phyloP scores from a whole-genome alignment of 2,113 vertebrate species.

The Hippocampus zosterae region DNA sequence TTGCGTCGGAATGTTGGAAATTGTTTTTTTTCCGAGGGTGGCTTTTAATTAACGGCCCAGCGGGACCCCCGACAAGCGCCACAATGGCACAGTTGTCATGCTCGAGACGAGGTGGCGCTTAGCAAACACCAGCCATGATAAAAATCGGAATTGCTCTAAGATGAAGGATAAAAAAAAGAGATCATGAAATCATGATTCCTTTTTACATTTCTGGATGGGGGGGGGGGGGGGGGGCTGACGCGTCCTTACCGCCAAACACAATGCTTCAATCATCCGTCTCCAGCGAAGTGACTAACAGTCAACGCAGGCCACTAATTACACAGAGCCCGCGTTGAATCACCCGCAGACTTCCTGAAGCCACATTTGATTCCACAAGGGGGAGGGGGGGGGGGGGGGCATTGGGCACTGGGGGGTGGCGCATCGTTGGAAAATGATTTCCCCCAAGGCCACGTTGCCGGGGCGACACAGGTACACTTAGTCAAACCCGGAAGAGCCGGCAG shows the following conservation, averaged over 20 bases:
- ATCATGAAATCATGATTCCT: too few relatives aligned
- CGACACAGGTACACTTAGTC: slow-evolving; percentile 45
- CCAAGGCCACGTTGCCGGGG: slow-evolving; percentile 54
- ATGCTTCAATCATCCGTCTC: slow-evolving; percentile 24
- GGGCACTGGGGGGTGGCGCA: slow-evolving; percentile 43
- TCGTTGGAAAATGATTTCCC: slow-evolving; percentile 41
- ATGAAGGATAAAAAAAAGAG: too few relatives aligned
- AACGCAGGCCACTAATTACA: slow-evolving; percentile 60
- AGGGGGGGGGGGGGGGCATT: slow-evolving; percentile 47
- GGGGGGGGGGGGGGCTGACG: background rate
- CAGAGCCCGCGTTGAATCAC: slow-evolving; percentile 52
- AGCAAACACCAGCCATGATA: background rate
- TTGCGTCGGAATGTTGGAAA: slow-evolving; percentile 15
- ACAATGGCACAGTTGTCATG: slow-evolving; percentile 15
- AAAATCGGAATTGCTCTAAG: background rate
- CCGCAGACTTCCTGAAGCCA: slow-evolving; percentile 38
- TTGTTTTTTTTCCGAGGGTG: slow-evolving; percentile 37
- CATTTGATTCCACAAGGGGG: slow-evolving; percentile 28
- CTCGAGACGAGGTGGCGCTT: slow-evolving; percentile 29
- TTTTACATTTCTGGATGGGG: too few relatives aligned
- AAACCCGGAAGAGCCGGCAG: slow-evolving; percentile 49
- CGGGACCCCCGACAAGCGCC: slow-evolving; percentile 38
- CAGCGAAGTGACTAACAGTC: slow-evolving; percentile 41
- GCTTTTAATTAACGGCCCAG: slow-evolving; percentile 64
- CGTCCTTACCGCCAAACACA: slow-evolving; percentile 19